Base-by-base conservation (phyloP, 2,797 vertebrate species). In the Serranus cabrilla region DNA sequence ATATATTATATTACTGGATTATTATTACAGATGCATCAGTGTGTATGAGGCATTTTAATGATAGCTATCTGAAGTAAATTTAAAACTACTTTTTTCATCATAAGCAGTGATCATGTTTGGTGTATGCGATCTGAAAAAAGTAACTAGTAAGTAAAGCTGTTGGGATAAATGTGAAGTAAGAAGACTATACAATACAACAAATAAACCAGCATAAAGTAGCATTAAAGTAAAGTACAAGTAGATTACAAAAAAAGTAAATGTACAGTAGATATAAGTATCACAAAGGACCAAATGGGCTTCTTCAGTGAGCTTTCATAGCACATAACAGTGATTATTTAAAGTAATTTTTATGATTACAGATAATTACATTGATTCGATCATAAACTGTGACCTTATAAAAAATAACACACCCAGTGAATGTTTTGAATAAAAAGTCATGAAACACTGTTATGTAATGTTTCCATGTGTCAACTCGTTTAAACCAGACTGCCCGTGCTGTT, bases 381-480 rank as follows among this genome's bases (percentile, higher is more conserved):
- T 54, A 37, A 10, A 37, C 16, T 57, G 42, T 39, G 18, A 43
- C 0, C 27, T 55, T 13, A 39, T 57, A 43, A 65, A 45, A 21
- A 40, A n/a, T n/a, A n/a, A 13, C 74, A 74, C 49, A 46, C 9
- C 65, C 63, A 50, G 46, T 42, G 43, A 11, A 57, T 31, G 17
- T 31, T 17, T 11, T 51, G 42, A 52, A 68, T 58, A n/a, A n/a
- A 77, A 54, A 68, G 16, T 34, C 52, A 55, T 76, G 27, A 76
- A 76, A 47, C 45, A 62, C 18, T 74, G 20, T 56, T 72, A 18
- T 23, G 54, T 31, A 70, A 50, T 37, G 11, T 4, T 42, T 50
- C 74, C 50, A 31, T 45, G 70, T 69, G 67, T 59, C 62, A 67
- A 52, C 77, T 52, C 80, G 83, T 75, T 69, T 23, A 16, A 55